phyloP scores from a whole-genome alignment of 2,113 vertebrate genomes.

The Hyaena hyaena region DNA sequence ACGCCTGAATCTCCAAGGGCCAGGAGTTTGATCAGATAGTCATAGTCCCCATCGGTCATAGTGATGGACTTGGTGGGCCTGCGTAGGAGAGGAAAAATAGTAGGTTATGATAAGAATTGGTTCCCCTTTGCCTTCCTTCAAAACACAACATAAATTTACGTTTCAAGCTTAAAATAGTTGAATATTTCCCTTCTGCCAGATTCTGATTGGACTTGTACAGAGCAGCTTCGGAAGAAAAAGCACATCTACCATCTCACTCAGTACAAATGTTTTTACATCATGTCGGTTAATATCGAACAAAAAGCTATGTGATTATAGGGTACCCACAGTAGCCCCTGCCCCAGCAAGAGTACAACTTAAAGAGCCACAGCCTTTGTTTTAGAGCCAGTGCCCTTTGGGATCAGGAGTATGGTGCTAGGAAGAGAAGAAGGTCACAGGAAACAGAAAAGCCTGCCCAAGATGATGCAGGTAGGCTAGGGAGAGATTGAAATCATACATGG shows the following conservation, averaged over 20 bases:
- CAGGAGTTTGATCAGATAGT: slow-evolving; percentile 98
- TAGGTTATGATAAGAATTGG: not conserved
- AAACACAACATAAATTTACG: not conserved
- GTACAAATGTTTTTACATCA: not conserved
- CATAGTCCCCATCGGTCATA: slow-evolving; percentile 99
- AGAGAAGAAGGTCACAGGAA: not conserved
- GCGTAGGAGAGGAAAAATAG: not conserved
- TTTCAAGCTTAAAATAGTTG: not conserved
- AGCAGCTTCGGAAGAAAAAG: not conserved
- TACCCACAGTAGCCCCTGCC: not conserved
- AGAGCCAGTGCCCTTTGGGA: not conserved
- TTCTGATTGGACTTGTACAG: slow-evolving; percentile 9
- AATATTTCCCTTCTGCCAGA: not conserved
- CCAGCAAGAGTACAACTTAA: not conserved
- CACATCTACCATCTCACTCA: not conserved
- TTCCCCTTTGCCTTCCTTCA: not conserved
- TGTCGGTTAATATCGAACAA: not conserved
- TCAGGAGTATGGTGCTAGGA: not conserved
- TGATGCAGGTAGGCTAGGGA: not conserved
- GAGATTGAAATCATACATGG: not conserved
- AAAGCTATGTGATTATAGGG: not conserved
- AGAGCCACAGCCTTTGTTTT: not conserved
- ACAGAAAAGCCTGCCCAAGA: not conserved
- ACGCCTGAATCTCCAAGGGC: slow-evolving; percentile 97
- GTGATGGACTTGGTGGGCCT: slow-evolving; percentile 91